A percentile compares a stretch with the other conserved stretches of the same genome.
These are phyloP conservation scores for Saxidomus purpurata DNA, from an alignment of 1,140 invertebrate species.

Conservation along the genomic window DNA sequence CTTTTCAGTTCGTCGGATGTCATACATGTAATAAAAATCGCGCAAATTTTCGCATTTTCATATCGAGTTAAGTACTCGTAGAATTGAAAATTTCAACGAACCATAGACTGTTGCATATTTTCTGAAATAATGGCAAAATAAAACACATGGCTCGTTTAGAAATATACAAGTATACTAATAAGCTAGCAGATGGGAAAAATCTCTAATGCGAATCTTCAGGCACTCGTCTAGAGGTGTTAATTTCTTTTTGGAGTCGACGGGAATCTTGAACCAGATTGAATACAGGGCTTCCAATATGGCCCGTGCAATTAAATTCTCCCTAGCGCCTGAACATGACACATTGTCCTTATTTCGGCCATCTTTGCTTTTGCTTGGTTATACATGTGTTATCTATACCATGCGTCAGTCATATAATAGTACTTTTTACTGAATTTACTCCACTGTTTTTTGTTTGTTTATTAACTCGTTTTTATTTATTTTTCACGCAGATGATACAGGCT, in stretches of 20 bases:
- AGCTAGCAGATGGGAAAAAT: slow-evolving; percentile 22
- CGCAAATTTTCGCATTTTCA: slow-evolving; percentile 50
- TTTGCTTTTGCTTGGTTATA: not conserved
- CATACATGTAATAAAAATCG: slow-evolving; percentile 60
- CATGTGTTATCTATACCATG: not conserved
- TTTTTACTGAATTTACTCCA: not conserved
- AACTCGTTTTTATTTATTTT: slow-evolving; percentile 81
- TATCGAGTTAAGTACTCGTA: slow-evolving; percentile 48
- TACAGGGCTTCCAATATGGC: slow-evolving; percentile 48
- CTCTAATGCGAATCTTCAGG: slow-evolving; percentile 43
- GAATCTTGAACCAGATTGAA: slow-evolving; percentile 44
- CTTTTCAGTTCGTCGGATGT: slow-evolving; percentile 60
- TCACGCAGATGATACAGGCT: slow-evolving; percentile 99
- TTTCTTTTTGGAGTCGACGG: slow-evolving; percentile 21
- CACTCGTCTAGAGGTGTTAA: slow-evolving; percentile 56
- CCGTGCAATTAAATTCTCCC: slow-evolving; percentile 62
- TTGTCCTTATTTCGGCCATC: slow-evolving; percentile 14
- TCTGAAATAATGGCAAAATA: slow-evolving; percentile 1
- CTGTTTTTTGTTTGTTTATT: not conserved
- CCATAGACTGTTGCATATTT: slow-evolving; percentile 35
- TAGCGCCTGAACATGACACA: slow-evolving; percentile 18
- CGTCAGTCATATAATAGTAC: not conserved
- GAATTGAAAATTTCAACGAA: slow-evolving; percentile 51
- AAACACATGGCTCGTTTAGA: slow-evolving; percentile 63
- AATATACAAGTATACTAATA: slow-evolving; percentile 57